Evolutionary conservation across 2,888 invertebrate species (phyloP).

Genomic region (Nomada flava): DNA sequence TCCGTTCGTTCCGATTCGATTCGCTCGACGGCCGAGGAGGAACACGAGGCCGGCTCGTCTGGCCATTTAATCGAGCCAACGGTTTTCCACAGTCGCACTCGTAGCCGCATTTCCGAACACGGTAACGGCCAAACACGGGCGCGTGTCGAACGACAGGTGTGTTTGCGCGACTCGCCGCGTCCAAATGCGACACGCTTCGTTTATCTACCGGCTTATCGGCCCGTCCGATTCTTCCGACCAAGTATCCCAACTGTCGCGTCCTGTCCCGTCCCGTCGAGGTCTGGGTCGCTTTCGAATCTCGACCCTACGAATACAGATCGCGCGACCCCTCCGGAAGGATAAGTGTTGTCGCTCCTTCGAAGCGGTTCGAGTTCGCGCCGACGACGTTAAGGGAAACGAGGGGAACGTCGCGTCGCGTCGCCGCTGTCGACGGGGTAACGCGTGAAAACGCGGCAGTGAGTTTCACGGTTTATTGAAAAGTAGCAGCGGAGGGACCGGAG

Average conservation of each 20-base stretch:
- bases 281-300: constrained; percentile 21
- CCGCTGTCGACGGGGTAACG: constrained; percentile 24
- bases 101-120: constrained; percentile 43
- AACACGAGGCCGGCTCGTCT: constrained; percentile 5
- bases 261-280: neutral
- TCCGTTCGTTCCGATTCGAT: constrained; percentile 51
- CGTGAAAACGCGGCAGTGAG: constrained; percentile 73
- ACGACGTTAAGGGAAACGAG: neutral
- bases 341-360: constrained; percentile 20
- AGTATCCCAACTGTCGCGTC: neutral
- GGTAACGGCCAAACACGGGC: constrained; percentile 46
- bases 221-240: neutral
- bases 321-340: neutral
- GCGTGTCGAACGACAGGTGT: constrained; percentile 55
- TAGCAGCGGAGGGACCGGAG: constrained; percentile 45
- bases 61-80: constrained; percentile 60
- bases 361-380: neutral
- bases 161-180: constrained; percentile 31
- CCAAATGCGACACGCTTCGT: constrained; percentile 21
- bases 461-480: constrained; percentile 81
- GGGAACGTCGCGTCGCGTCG: neutral
- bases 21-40: constrained; percentile 12
- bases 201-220: constrained; percentile 46
- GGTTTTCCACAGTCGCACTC: constrained; percentile 51
- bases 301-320: neutral